Evolutionary conservation across 2,797 vertebrate species (phyloP), one percentile per base, ranked within the genome.

Genomic region (Chrysocyon brachyurus): DNA sequence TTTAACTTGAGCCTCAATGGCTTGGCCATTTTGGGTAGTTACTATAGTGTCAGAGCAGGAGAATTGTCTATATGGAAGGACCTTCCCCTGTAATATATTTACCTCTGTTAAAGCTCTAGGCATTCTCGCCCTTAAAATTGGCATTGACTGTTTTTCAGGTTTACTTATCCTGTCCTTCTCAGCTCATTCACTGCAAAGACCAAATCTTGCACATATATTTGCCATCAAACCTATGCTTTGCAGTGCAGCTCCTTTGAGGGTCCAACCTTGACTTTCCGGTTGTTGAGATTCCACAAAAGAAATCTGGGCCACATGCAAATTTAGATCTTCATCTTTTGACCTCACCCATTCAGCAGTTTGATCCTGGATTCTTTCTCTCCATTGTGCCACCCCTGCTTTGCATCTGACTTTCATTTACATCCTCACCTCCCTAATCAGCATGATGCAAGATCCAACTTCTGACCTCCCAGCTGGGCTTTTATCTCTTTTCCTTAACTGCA

Each of bases 341-440:
- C 75, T 66, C n/a, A 81, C 31, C 46, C 61, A 91, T 54, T 94
- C 87, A 97, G 94, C 89, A 96, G 22, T 97, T 78, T 87, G 22
- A 93, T 82, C 19, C 28, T 54, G 75, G n/a, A 61, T 40, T 90
- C 40, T 66, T 79, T 87, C 64, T 90, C 14, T 91, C 24, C 46
- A 26, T 66, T 56, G 81, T 72, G 63, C 61, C 54, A 54, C 31
- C 26, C 31, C 26, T 78, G 73, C 14, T 94, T 90, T 86, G 31
- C 72, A 61, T 57, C 91, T 85, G 86, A 97, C 83, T 94, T 92
- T 54, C 36, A 86, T 91, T 93, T 77, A n/a, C 8, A 16, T 49
- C 1, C 31, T 88, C 31, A 40, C 5, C 52, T 82, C 70, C 46
- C 46, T 68, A 79, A 73, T 81, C 64, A 93, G 79, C 70, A 72